Conservation (phyloP, 2,888 invertebrate species). For the Pomacea canaliculata region DNA sequence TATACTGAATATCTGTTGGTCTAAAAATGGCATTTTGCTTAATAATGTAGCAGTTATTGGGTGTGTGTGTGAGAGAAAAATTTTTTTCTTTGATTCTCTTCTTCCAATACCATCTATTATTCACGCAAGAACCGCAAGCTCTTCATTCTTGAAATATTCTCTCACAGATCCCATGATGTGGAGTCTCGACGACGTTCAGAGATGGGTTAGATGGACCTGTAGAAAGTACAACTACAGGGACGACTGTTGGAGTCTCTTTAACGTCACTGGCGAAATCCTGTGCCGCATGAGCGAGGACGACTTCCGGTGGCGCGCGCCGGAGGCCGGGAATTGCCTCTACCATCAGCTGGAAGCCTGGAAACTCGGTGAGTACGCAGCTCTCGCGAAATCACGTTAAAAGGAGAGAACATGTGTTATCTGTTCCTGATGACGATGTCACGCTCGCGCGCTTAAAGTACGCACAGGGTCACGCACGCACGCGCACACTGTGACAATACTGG, state of each 20-base stretch:
- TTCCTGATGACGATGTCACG: too few species aligned
- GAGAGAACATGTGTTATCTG: too few species aligned
- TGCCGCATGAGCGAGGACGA: constrained; percentile 10
- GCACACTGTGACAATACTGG: too few species aligned
- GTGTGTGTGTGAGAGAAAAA: too few species aligned
- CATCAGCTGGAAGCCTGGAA: constrained; percentile 19
- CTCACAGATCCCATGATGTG: constrained; percentile 27
- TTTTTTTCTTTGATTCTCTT: too few species aligned
- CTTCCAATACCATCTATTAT: neutral
- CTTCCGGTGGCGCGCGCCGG: constrained; percentile 1
- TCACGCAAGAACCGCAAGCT: too few species aligned
- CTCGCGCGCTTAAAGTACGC: too few species aligned
- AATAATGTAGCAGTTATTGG: too few species aligned
- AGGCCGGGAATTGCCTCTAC: constrained; percentile 2
- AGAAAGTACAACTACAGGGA: constrained; percentile 13
- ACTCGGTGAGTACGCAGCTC: constrained; percentile 10
- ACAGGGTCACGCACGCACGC: too few species aligned
- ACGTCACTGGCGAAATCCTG: constrained; percentile 8
- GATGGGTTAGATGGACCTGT: constrained; percentile 28
- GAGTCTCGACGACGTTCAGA: constrained; percentile 14
- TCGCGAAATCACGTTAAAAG: neutral
- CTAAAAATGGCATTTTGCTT: too few species aligned
- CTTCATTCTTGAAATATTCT: too few species aligned
- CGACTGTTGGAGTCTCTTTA: constrained; percentile 7
- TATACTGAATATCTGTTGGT: too few species aligned